phyloP scores from a whole-genome alignment of 1,140 invertebrate species.

The Charaxes varanes region DNA sequence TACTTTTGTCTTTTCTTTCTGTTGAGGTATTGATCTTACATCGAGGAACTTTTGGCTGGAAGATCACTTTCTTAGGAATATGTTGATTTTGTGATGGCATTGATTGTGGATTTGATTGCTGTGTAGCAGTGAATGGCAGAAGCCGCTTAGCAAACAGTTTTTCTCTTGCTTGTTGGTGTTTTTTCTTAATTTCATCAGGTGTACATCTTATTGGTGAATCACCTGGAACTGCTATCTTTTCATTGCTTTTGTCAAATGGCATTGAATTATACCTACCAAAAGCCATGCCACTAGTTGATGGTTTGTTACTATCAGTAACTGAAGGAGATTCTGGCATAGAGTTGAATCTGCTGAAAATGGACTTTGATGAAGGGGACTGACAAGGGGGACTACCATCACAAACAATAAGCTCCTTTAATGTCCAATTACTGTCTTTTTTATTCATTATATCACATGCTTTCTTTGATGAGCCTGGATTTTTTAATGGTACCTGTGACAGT shows the following conservation, averaged over 20 bases:
- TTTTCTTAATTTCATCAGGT: conserved; percentile 59
- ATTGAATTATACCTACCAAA: conserved; percentile 65
- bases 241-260: conserved; percentile 48
- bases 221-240: conserved; percentile 27
- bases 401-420: conserved; percentile 31
- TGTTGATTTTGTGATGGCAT: conserved; percentile 21
- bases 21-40: not conserved
- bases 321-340: conserved; percentile 68
- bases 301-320: conserved; percentile 30
- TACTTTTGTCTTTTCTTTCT: conserved; percentile 19
- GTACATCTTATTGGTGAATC: conserved; percentile 55
- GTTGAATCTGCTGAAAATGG: conserved; percentile 51
- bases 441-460: conserved; percentile 22
- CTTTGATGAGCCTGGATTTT: conserved; percentile 23
- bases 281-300: conserved; percentile 47
- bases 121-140: conserved; percentile 36
- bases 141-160: conserved; percentile 55
- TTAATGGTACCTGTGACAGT: conserved; percentile 50
- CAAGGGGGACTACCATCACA: conserved; percentile 40
- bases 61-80: conserved; percentile 26
- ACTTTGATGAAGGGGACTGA: conserved; percentile 41
- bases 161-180: conserved; percentile 56
- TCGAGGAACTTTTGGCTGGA: conserved; percentile 34
- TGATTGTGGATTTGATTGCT: not conserved
- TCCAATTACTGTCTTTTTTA: conserved; percentile 24